These are phyloP conservation scores for Charadrius vociferus DNA, from an alignment of 2,113 vertebrate genomes.

Conservation along the genomic window DNA sequence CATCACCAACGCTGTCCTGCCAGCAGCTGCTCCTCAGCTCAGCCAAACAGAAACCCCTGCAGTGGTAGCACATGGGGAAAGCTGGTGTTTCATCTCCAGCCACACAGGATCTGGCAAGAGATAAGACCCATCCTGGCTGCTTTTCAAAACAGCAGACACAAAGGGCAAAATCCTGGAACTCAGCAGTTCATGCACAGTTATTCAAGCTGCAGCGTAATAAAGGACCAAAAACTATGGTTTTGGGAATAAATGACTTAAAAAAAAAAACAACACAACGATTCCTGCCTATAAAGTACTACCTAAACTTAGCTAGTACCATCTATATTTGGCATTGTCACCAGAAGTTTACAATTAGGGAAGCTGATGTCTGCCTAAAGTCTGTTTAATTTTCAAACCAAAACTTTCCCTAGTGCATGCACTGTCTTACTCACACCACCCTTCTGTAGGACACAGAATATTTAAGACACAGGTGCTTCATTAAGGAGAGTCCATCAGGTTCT, in stretches of 20 bases:
- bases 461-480: neutral
- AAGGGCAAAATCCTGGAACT: neutral
- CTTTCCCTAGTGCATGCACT: neutral
- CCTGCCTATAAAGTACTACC: neutral
- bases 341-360: neutral
- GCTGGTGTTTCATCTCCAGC: neutral
- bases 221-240: neutral
- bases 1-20: neutral
- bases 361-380: neutral
- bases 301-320: neutral
- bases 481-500: neutral
- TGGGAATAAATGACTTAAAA: neutral
- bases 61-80: neutral
- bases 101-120: neutral
- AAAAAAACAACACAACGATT: neutral
- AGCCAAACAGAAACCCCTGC: neutral
- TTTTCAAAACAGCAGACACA: neutral
- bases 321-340: neutral
- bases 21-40: neutral
- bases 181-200: rapidly evolving
- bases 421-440: neutral
- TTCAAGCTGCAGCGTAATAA: neutral
- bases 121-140: neutral
- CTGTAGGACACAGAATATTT: neutral
- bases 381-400: neutral